A percentile compares a stretch with the other conserved stretches of the same genome.
These are phyloP conservation scores for Oligia latruncula DNA, from an alignment of 2,888 invertebrate genomes.

Conservation along the genomic window DNA sequence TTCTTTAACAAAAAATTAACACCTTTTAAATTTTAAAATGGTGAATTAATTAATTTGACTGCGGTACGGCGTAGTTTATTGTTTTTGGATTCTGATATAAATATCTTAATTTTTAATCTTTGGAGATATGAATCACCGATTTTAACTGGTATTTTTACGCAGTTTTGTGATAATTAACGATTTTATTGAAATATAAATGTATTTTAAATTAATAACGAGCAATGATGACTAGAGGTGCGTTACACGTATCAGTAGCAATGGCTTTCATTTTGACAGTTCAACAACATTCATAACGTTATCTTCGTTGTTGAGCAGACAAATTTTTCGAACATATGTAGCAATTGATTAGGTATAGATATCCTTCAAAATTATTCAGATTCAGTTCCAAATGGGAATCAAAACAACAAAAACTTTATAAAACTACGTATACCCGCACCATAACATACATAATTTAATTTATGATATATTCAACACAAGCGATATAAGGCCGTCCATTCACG, in stretches of 20 bases:
- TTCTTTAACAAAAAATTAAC: slow-evolving; percentile 11
- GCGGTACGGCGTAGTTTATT: background rate
- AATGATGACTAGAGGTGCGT: too few species aligned
- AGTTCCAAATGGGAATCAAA: background rate
- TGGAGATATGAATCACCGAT: slow-evolving; percentile 25
- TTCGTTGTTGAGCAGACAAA: too few species aligned
- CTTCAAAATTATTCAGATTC: background rate
- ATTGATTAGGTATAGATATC: too few species aligned
- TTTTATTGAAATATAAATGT: background rate
- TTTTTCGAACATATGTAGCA: too few species aligned
- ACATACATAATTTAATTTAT: slow-evolving; percentile 56
- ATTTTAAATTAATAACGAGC: background rate
- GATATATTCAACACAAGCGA: slow-evolving; percentile 59
- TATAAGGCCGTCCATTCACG: slow-evolving; percentile 70
- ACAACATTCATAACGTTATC: too few species aligned
- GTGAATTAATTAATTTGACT: background rate
- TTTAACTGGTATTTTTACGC: slow-evolving; percentile 9
- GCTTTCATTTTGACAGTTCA: too few species aligned
- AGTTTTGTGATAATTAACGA: background rate
- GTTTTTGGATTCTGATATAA: background rate
- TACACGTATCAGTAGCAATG: too few species aligned
- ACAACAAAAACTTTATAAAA: slow-evolving; percentile 4
- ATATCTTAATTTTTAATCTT: slow-evolving; percentile 10
- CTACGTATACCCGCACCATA: slow-evolving; percentile 11
- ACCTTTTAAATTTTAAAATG: slow-evolving; percentile 9